Conservation (phyloP, 2,888 invertebrate species). For the Drosophila ezoana region DNA sequence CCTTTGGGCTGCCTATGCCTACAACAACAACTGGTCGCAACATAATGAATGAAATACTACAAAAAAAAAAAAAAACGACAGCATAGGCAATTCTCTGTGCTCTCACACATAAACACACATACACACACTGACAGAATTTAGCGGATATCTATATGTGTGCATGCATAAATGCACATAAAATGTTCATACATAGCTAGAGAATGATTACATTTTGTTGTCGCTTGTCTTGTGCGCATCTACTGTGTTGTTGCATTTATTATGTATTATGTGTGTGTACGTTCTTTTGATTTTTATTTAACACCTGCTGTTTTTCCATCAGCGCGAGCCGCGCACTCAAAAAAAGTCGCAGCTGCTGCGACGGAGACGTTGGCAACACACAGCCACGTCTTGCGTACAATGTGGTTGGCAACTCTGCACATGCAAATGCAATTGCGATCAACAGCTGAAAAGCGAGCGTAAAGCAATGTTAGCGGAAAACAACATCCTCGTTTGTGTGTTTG, state of each 20-base stretch:
- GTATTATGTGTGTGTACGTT: slow-evolving; percentile 9
- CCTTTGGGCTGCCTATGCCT: slow-evolving; percentile 61
- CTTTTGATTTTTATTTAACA: slow-evolving; percentile 69
- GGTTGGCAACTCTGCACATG: slow-evolving; percentile 41
- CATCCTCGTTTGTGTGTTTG: slow-evolving; percentile 11
- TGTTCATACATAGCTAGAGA: slow-evolving; percentile 1
- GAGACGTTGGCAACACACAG: slow-evolving; percentile 35
- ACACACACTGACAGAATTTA: slow-evolving; percentile 17
- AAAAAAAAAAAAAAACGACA: slow-evolving; percentile 45
- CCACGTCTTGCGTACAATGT: slow-evolving; percentile 10
- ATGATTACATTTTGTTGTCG: slow-evolving; percentile 30
- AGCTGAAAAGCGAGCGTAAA: slow-evolving; percentile 38
- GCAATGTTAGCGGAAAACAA: slow-evolving; percentile 10
- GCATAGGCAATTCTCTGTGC: slow-evolving; percentile 36
- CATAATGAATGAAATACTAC: slow-evolving; percentile 58
- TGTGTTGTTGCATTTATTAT: slow-evolving; percentile 36
- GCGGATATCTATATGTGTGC: slow-evolving; percentile 1
- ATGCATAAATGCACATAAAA: slow-evolving; percentile 5
- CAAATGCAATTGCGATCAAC: slow-evolving; percentile 56
- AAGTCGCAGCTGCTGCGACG: slow-evolving; percentile 47
- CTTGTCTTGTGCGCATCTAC: slow-evolving; percentile 25
- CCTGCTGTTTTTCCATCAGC: slow-evolving; percentile 75
- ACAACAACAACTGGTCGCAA: slow-evolving; percentile 30
- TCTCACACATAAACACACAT: slow-evolving; percentile 17
- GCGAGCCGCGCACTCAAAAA: slow-evolving; percentile 24